phyloP scores from a whole-genome alignment of 2,888 invertebrate species.

The Punctoribates punctum region DNA sequence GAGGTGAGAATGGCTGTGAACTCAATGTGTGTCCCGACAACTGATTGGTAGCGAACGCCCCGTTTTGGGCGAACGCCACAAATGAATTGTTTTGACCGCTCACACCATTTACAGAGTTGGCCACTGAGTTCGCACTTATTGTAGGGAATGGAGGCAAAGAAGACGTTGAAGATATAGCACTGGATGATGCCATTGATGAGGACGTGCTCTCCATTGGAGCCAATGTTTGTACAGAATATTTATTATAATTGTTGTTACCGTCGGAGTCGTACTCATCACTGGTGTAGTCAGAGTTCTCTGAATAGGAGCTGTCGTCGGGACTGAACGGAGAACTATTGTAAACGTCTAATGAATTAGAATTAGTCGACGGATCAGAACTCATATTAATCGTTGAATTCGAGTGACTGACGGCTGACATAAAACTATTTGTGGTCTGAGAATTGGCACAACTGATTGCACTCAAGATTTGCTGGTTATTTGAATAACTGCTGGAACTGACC shows the following conservation, averaged over 20 bases:
- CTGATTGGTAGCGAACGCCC: slow-evolving; percentile 17
- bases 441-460: slow-evolving; percentile 25
- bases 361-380: slow-evolving; percentile 42
- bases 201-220: slow-evolving; percentile 23
- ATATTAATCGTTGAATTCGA: slow-evolving; percentile 21
- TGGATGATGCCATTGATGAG: slow-evolving; percentile 18
- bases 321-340: slow-evolving; percentile 49
- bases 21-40: slow-evolving; percentile 5
- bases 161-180: slow-evolving; percentile 21
- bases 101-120: not conserved
- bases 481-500: slow-evolving; percentile 40
- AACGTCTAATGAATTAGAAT: slow-evolving; percentile 50
- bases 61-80: slow-evolving; percentile 18
- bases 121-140: slow-evolving; percentile 27
- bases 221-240: not conserved
- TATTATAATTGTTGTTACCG: slow-evolving; percentile 25
- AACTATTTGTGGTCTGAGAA: slow-evolving; percentile 42
- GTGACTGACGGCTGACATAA: slow-evolving; percentile 26
- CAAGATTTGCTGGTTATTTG: slow-evolving; percentile 23
- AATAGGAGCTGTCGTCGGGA: slow-evolving; percentile 53
- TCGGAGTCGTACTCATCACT: slow-evolving; percentile 50
- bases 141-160: slow-evolving; percentile 42
- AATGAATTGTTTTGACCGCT: slow-evolving; percentile 23
- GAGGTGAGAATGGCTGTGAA: slow-evolving; percentile 18
- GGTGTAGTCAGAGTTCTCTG: slow-evolving; percentile 54